Evolutionary conservation across 2,113 vertebrate species (phyloP), one percentile per base, ranked within the genome.

Genomic region (Myotis lucifugus): DNA sequence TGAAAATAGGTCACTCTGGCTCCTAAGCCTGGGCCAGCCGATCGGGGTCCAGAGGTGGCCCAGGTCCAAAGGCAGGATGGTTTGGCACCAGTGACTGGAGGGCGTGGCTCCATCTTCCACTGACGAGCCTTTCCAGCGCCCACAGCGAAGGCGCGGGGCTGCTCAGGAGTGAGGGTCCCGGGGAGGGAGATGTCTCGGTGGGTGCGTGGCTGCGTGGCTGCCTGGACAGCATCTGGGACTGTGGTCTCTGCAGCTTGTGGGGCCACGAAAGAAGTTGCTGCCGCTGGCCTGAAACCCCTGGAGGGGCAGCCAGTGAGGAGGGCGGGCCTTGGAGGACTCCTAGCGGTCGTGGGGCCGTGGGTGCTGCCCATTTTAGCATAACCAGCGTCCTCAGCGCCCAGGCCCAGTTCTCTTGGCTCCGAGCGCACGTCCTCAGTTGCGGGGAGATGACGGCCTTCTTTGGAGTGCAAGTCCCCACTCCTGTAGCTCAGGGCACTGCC

Each of bases 81-180:
- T 27, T 46, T 72, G 69, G 23, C 70, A 48, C 73, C 88, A 18
- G 17, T 18, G 59, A 34, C 14, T 7, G n/a, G 78, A 59, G 89
- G 17, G n/a, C 83, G 85, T 11, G 48, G 67, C 54, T 56, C 34
- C 40, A 11, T 67, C 23, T 87, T 23, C 50, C 27, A 12, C 1
- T 8, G 52, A 37, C 0, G 2, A 17, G 2, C 59, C 64, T 70
- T 32, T 81, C 70, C 48, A 67, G 64, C 42, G 70, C 40, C 50
- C 1, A 17, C 1, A 2, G 54, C 0, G 1, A 67, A 76, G 50
- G 46, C 4, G 0, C 72, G 7, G 10, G 11, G 11, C 48, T 46
- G 42, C 88, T 91, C 40, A 42, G 54, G 52, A 42, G 23, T 2
- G 34, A 69, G 46, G 32, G 40, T 18, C 64, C 74, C 7, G 8